phyloP scores from a whole-genome alignment of 2,113 vertebrate genomes.

The Dendropsophus ebraccatus region DNA sequence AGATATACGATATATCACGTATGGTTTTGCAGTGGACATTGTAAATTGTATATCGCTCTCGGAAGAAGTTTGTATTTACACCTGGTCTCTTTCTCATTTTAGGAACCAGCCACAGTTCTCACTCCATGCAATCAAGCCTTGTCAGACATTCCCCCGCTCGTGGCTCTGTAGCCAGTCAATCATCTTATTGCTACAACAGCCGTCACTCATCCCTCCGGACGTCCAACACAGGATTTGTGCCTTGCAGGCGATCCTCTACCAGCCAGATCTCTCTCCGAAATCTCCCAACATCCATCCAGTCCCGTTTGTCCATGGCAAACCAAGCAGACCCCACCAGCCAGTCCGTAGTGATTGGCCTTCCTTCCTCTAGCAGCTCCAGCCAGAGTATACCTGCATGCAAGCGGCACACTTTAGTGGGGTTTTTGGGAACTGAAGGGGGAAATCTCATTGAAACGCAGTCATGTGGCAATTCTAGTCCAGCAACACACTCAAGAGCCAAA shows the following conservation, averaged over 20 bases:
- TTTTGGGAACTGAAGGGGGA: conserved; percentile 86
- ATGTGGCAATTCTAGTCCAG: conserved; percentile 79
- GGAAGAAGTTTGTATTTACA: too few species aligned
- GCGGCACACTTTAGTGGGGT: conserved; percentile 89
- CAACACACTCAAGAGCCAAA: conserved; percentile 82
- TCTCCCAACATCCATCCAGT: conserved; percentile 92
- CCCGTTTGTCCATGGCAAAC: conserved; percentile 87
- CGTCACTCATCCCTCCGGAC: conserved; percentile 95
- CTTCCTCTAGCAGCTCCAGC: conserved; percentile 92
- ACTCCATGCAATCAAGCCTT: conserved; percentile 91
- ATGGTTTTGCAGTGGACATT: too few species aligned
- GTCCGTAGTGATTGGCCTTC: conserved; percentile 73
- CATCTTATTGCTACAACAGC: conserved; percentile 92
- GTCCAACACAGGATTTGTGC: conserved; percentile 89
- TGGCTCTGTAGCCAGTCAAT: conserved; percentile 94
- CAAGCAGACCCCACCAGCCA: conserved; percentile 78
- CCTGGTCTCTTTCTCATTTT: conserved; percentile 1
- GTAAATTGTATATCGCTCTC: too few species aligned
- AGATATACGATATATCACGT: too few species aligned
- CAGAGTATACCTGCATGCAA: conserved; percentile 98
- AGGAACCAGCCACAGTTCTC: conserved; percentile 97
- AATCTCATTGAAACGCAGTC: conserved; percentile 74
- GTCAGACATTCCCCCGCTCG: conserved; percentile 94
- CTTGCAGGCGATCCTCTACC: conserved; percentile 94
- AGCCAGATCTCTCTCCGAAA: conserved; percentile 96